Conservation (phyloP, 30 jellyfish, hydroid and myxozoan genomes). For the Aurelia sp. region DNA sequence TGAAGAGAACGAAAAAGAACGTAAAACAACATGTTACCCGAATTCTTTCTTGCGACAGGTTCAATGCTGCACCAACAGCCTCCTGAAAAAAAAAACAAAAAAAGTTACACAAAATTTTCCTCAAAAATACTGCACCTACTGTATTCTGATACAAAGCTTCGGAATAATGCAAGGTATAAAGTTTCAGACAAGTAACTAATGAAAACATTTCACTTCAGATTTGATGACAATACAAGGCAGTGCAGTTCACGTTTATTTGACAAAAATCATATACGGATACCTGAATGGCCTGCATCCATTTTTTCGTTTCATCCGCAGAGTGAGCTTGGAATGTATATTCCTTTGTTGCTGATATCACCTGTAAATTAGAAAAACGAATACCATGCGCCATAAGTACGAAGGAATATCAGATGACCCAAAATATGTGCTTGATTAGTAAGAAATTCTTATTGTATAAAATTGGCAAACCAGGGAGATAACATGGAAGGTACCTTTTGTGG, state of each 20-base stretch:
- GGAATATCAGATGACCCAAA: background rate
- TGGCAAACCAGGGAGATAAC: too few species aligned
- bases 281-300: slow-evolving; percentile 98
- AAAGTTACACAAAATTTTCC: background rate
- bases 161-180: too few species aligned
- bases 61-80: slow-evolving; percentile 64
- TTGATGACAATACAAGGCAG: too few species aligned
- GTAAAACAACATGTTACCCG: slow-evolving; percentile 47
- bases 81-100: slow-evolving; percentile 4
- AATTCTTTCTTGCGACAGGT: slow-evolving; percentile 65
- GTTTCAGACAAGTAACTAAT: too few species aligned
- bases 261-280: background rate
- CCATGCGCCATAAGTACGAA: background rate
- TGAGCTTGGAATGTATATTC: slow-evolving; percentile 92
- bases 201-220: too few species aligned
- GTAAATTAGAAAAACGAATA: background rate
- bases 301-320: slow-evolving; percentile 70
- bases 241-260: background rate
- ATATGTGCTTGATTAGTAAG: background rate
- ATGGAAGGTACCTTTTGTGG: too few species aligned
- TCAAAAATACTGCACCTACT: too few species aligned
- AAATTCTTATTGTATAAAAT: too few species aligned
- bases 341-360: slow-evolving; percentile 86
- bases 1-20: background rate
- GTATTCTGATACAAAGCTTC: too few species aligned